Evolutionary conservation across 2,113 vertebrate species (phyloP), one percentile per base, ranked within the genome.

Genomic region (Pungitius pungitius): DNA sequence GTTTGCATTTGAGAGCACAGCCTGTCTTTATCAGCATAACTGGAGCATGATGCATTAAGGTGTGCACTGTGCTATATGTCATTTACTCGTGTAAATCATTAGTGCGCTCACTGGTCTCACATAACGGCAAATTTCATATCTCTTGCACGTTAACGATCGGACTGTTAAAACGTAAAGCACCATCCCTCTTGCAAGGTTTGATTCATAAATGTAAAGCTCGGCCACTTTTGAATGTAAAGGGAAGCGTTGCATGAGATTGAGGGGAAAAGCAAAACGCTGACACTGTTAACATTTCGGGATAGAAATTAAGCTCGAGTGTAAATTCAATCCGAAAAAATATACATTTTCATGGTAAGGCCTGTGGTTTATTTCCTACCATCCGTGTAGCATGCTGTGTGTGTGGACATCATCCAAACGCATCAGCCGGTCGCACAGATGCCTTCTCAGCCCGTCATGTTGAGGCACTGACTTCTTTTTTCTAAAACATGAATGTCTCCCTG

Each of bases 31-130:
- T 79, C 17, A 47, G 57, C 69, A 55, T 57, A 83, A 84, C 35
- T 82, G 64, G 82, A 87, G 83, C 85, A 54, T 66, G 68, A 88
- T 71, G 64, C 78, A 73, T 78, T 77, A 71, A 73, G 69, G 61
- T 79, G 77, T 43, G 43, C 2, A 58, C 24, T 8, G 56, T 55
- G 49, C 24, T 56, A 66, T 64, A 58, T 51, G 67, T 88, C 82
- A 87, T 86, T 78, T 84, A 47, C 63, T 13, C 12, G 13, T 45
- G 74, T 83, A 60, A 79, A 82, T 72, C 55, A 13, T 20, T 37
- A 3, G 1, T 47, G 70, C 60, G 40, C 22, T 68, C 60, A 62
- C 52, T 10, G 6, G 18, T 81, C 47, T 58, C 27, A 39, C 66
- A 73, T 69, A 65, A 85, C n/a, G 51, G 45, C 57, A 66, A 12